Base-by-base conservation (phyloP, 2,888 invertebrate genomes). In the Tetanocera ferruginea region DNA sequence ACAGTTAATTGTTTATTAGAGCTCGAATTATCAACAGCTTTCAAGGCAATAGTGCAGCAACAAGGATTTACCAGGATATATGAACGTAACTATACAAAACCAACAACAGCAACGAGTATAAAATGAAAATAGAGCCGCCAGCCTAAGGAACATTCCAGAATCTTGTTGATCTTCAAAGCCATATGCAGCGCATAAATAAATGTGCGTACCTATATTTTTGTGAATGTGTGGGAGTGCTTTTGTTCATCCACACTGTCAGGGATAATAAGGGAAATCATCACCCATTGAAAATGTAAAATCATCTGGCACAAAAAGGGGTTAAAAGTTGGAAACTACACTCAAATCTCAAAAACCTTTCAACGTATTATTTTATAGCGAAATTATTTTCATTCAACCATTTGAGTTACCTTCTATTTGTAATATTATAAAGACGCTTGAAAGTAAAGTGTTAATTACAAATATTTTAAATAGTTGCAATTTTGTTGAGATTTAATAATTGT, bases 61-160 rank as follows among this genome's bases (percentile, higher is more conserved):
- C 49, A 67, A 37, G 67, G 75, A 75, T 75, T 75, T 34, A 34
- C 6, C 25, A 67, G 75, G 75, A 67, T 75, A 51, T 66, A 67
- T 31, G 67, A 67, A 52, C 37, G 49, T 28, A 51, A 69, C 60
- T 72, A n/a, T n/a, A 14, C 57, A 64, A 19, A 19, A 67, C 11
- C 34, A 37, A 9, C 25, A 28, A 14, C 11, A 72, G 9, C 52
- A 57, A 37, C 31, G n/a, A 11, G 31, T 57, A 34, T 23, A 19
- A n/a, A 49, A 67, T 9, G 5, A 6, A 67, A 37, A 67, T 23
- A 19, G 14, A 60, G 51, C 28, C 17, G 23, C 11, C 25, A 69
- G 37, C 11, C 49, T 4, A 28, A 25, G 23, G 52, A 51, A 69
- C 52, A 62, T 62, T 62, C 62, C 73, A 49, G 49, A 73, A 6